Evolutionary conservation across 2,888 invertebrate genomes (phyloP).

Genomic region (Phorcus lineatus): DNA sequence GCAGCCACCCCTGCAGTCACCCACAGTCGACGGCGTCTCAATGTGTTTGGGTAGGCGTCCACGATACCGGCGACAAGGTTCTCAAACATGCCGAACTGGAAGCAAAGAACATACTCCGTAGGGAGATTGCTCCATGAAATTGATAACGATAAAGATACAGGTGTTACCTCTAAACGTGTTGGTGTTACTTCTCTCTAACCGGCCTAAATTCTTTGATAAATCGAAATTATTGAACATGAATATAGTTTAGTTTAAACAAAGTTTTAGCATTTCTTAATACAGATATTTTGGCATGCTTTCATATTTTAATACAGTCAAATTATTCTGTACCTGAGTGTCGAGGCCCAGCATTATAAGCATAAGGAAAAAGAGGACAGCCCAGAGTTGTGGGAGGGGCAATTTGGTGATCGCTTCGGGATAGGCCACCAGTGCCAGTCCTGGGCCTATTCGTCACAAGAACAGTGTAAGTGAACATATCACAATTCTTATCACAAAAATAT

Average conservation of each 20-base stretch:
- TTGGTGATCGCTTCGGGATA: constrained; percentile 54
- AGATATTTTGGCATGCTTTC: too few species aligned
- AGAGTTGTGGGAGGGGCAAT: constrained; percentile 50
- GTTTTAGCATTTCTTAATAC: too few species aligned
- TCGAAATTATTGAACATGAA: too few species aligned
- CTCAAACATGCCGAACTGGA: constrained; percentile 88
- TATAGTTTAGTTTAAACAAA: too few species aligned
- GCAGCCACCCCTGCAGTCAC: constrained; percentile 81
- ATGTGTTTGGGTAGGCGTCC: constrained; percentile 81
- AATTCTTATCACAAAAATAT: too few species aligned
- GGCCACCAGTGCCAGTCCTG: constrained; percentile 56
- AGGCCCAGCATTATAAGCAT: constrained; percentile 51
- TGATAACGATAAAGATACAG: too few species aligned
- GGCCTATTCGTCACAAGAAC: constrained; percentile 1
- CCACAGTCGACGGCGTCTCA: constrained; percentile 78
- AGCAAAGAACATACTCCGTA: not conserved
- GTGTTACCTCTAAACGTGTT: too few species aligned
- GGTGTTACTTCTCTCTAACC: too few species aligned
- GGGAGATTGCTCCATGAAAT: too few species aligned
- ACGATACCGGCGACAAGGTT: constrained; percentile 83
- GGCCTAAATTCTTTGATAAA: too few species aligned
- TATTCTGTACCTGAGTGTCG: constrained; percentile 47
- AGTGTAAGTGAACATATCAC: too few species aligned
- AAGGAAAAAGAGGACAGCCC: constrained; percentile 55
- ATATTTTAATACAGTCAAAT: too few species aligned